phyloP scores from a whole-genome alignment of 2,797 vertebrate genomes.

The Pelochelys cantorii region DNA sequence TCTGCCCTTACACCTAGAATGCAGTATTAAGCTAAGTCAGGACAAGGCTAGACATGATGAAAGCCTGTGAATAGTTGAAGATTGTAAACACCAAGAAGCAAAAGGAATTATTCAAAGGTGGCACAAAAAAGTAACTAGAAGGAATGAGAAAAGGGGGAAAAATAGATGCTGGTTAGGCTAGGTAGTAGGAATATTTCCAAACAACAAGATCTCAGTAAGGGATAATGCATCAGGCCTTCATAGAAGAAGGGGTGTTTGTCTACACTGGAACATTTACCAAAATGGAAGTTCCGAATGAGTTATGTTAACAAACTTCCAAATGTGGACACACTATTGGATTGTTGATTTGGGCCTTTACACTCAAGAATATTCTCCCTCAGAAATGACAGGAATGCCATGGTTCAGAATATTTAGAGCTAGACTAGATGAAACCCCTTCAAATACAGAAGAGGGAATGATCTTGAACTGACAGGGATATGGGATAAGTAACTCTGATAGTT shows the following conservation, averaged over 20 bases:
- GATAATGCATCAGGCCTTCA: background rate
- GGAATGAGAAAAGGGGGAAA: background rate
- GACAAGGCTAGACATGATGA: slow-evolving; percentile 65
- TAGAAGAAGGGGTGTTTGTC: background rate
- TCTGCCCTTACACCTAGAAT: slow-evolving; percentile 46
- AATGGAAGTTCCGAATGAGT: slow-evolving; percentile 28
- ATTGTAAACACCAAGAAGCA: slow-evolving; percentile 26
- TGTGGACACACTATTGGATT: slow-evolving; percentile 23
- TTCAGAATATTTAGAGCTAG: background rate
- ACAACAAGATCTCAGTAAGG: background rate
- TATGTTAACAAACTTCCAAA: slow-evolving; percentile 41
- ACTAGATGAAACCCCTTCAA: background rate
- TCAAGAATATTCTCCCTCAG: slow-evolving; percentile 13
- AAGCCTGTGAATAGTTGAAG: slow-evolving; percentile 67
- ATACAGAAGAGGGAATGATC: background rate
- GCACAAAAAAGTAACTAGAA: slow-evolving; percentile 11
- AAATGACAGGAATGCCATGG: background rate
- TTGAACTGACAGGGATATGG: background rate
- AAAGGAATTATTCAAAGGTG: slow-evolving; percentile 59
- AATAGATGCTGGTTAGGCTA: background rate
- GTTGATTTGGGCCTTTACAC: slow-evolving; percentile 17
- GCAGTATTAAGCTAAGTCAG: slow-evolving; percentile 49
- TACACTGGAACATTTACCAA: background rate
- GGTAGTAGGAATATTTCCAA: background rate
- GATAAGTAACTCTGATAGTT: background rate